Evolutionary conservation across 2,113 vertebrate genomes (phyloP).

Genomic region (Brachyistius frenatus): DNA sequence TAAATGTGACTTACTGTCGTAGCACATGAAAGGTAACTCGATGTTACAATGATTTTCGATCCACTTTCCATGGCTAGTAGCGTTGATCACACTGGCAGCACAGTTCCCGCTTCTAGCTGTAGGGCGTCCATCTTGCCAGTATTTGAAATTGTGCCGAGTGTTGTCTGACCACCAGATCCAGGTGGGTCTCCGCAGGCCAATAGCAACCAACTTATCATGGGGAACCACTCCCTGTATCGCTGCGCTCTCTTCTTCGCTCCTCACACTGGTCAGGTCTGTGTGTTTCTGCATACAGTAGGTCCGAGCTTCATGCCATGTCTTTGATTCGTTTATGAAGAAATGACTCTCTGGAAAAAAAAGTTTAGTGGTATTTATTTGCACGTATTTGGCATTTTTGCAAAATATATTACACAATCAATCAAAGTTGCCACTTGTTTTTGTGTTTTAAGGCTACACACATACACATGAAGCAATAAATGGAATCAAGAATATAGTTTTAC

Average conservation of each 20-base stretch:
- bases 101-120: rapidly evolving
- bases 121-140: background rate
- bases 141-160: rapidly evolving
- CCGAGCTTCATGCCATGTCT: constrained; percentile 4
- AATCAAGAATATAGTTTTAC: too few species aligned
- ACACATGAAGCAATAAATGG: too few species aligned
- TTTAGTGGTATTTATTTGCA: too few species aligned
- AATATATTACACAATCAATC: too few species aligned
- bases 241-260: rapidly evolving
- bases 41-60: too few species aligned
- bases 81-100: background rate
- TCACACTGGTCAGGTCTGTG: constrained; percentile 31
- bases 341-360: background rate
- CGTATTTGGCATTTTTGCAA: too few species aligned
- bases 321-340: background rate
- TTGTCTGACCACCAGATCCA: background rate
- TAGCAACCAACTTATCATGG: rapidly evolving
- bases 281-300: constrained; percentile 2
- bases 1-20: too few species aligned
- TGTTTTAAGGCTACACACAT: too few species aligned
- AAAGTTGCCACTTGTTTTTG: too few species aligned
- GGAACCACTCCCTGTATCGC: background rate
- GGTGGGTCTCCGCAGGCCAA: background rate
- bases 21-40: too few species aligned
- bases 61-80: too few species aligned